Conservation (phyloP, 2,888 invertebrate genomes). For the Cataglyphis albicans region DNA sequence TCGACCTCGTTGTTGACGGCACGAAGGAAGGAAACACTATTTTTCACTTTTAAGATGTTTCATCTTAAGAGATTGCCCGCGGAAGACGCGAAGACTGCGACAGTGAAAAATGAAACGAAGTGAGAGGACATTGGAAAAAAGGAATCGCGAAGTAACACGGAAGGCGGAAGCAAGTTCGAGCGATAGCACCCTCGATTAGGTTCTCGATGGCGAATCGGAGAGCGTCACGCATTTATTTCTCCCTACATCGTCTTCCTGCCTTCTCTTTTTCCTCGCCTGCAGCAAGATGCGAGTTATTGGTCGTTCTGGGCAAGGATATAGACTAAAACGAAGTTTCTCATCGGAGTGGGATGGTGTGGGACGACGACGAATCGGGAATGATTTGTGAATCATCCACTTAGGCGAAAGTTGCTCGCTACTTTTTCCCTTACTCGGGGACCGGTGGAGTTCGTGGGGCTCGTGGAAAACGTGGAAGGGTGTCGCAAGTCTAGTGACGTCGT, state of each 20-base stretch:
- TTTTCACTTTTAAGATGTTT: slow-evolving; percentile 51
- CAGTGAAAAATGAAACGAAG: slow-evolving; percentile 44
- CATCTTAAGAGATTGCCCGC: slow-evolving; percentile 36
- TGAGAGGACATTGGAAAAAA: slow-evolving; percentile 23
- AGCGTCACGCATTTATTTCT: slow-evolving; percentile 23
- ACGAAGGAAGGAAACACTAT: slow-evolving; percentile 41
- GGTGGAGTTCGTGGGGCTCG: slow-evolving; percentile 42
- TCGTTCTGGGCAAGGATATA: slow-evolving; percentile 57
- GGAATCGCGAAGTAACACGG: slow-evolving; percentile 1
- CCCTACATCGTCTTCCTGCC: neutral
- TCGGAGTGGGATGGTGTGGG: slow-evolving; percentile 49
- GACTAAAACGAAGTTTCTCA: slow-evolving; percentile 72
- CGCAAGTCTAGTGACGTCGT: slow-evolving; percentile 48
- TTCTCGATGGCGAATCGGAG: slow-evolving; percentile 42
- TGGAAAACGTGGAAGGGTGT: slow-evolving; percentile 49
- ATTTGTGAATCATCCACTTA: slow-evolving; percentile 85
- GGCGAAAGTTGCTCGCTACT: slow-evolving; percentile 81
- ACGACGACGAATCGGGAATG: slow-evolving; percentile 75
- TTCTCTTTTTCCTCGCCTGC: slow-evolving; percentile 55
- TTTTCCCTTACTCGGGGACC: slow-evolving; percentile 61
- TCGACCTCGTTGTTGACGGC: slow-evolving; percentile 25
- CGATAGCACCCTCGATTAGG: slow-evolving; percentile 67
- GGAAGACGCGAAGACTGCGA: slow-evolving; percentile 25
- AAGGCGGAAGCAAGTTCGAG: slow-evolving; percentile 51
- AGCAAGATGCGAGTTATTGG: slow-evolving; percentile 68